Evolutionary conservation across 2,113 vertebrate species (phyloP), one percentile per base, ranked within the genome.

Genomic region (Atrichornis clamosus): DNA sequence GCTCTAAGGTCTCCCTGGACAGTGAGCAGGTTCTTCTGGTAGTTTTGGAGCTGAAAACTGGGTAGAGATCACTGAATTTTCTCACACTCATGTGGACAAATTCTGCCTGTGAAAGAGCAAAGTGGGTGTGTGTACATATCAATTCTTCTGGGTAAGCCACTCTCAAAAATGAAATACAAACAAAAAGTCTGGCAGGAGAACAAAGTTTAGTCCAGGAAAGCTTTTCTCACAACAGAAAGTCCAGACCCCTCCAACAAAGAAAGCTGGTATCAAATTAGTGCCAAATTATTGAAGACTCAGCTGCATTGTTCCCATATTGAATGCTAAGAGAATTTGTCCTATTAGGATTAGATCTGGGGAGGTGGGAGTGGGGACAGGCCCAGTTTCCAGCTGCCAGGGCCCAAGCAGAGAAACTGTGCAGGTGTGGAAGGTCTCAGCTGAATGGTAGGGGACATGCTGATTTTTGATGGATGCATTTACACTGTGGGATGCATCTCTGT

Each of bases 121-220:
- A 83, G 30, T 50, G 69, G 30, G 6, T 79, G 15, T 63, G 64
- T 85, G 56, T 62, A 77, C 59, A 28, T n/a, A 87, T 10, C 30
- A 53, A 70, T 94, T 93, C 39, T 94, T 86, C 68, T 41, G 42
- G 67, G 44, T 81, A 83, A 63, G 55, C 39, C 33, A 74, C 42
- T 42, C 50, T 93, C 39, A 63, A 80, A 95, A 90, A 67, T n/a
- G 24, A 93, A 94, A 95, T 52, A 10, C 47, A 96, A 94, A 73
- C 82, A 91, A 62, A 94, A 96, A 93, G 53, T 13, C 73, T 97
- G 95, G 82, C 90, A 93, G 33, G 30, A 92, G 84, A 91, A 90
- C 47, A 77, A 93, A 90, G 78, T 58, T 73, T 59, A 88, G 19
- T 42, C 55, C 1, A 8, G 52, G 47, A 86, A 93, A 88, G 56